Evolutionary conservation across 2,797 vertebrate species (phyloP).

Genomic region (Hemibagrus guttatus): DNA sequence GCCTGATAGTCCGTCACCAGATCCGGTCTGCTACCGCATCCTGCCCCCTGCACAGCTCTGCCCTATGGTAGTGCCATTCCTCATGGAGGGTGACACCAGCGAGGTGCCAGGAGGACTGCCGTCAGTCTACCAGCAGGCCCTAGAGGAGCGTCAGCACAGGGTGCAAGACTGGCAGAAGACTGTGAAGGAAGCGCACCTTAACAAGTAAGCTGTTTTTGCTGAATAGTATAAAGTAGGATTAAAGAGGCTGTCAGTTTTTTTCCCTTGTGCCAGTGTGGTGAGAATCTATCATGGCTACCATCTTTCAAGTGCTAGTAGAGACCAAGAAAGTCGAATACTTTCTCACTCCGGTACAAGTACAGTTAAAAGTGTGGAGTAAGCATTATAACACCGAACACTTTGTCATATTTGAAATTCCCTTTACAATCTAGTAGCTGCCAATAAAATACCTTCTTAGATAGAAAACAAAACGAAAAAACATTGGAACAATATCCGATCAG

Average conservation of each 20-base stretch:
- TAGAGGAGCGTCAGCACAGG: slow-evolving; percentile 79
- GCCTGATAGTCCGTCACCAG: slow-evolving; percentile 69
- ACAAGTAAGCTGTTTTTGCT: slow-evolving; percentile 78
- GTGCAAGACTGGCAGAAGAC: slow-evolving; percentile 89
- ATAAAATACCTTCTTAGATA: neutral
- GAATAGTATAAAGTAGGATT: neutral
- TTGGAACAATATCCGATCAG: too few relatives aligned
- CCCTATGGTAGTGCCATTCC: slow-evolving; percentile 86
- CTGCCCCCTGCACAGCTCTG: slow-evolving; percentile 83
- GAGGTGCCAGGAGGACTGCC: slow-evolving; percentile 92
- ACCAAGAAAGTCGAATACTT: neutral
- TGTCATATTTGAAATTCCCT: neutral
- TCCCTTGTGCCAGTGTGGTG: neutral
- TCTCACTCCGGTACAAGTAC: neutral
- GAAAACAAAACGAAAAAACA: neutral
- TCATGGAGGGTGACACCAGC: slow-evolving; percentile 92
- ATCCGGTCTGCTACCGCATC: slow-evolving; percentile 76
- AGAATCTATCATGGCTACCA: neutral
- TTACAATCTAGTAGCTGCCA: neutral
- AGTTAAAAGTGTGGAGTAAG: neutral
- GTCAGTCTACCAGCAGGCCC: slow-evolving; percentile 75
- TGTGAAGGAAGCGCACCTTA: slow-evolving; percentile 84
- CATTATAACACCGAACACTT: neutral
- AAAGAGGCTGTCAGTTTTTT: neutral
- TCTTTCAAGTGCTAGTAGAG: neutral